Conservation (phyloP, 2,113 vertebrate genomes). For the Trematomus loennbergii region DNA sequence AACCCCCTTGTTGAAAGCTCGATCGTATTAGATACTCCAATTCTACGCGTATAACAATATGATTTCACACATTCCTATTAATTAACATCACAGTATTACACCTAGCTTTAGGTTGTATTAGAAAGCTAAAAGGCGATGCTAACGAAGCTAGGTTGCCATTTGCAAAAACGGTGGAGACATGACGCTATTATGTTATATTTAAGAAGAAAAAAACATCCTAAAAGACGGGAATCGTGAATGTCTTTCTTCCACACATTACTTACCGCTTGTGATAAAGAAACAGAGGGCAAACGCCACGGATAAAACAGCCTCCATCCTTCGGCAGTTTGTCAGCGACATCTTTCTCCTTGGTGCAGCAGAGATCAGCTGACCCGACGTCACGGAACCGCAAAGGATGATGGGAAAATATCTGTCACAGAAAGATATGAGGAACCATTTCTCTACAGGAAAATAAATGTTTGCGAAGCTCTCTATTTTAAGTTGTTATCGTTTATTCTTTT, state of each 20-base stretch:
- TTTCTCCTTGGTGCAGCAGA: constrained; percentile 42
- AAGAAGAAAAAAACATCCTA: rapidly evolving
- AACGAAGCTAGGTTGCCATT: constrained; percentile 15
- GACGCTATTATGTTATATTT: not conserved
- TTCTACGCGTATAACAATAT: rapidly evolving
- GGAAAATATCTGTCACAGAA: not conserved
- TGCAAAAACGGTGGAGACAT: not conserved
- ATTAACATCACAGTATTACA: not conserved
- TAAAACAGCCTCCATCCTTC: constrained; percentile 67
- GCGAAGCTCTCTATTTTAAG: no score
- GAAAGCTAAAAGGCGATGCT: constrained; percentile 23
- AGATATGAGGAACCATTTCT: no score
- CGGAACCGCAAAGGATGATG: not conserved
- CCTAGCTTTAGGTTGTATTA: not conserved
- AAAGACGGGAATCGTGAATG: rapidly evolving
- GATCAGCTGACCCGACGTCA: constrained; percentile 73
- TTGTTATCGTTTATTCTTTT: no score
- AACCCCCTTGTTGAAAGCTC: not conserved
- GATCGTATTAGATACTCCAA: not conserved
- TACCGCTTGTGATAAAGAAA: constrained; percentile 45
- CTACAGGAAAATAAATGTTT: no score
- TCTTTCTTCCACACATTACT: not conserved
- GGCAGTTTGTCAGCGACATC: constrained; percentile 56
- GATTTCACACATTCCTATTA: not conserved
- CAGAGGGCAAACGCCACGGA: constrained; percentile 36